phyloP scores from a whole-genome alignment of 2,113 vertebrate genomes.

The Trematomus loennbergii region DNA sequence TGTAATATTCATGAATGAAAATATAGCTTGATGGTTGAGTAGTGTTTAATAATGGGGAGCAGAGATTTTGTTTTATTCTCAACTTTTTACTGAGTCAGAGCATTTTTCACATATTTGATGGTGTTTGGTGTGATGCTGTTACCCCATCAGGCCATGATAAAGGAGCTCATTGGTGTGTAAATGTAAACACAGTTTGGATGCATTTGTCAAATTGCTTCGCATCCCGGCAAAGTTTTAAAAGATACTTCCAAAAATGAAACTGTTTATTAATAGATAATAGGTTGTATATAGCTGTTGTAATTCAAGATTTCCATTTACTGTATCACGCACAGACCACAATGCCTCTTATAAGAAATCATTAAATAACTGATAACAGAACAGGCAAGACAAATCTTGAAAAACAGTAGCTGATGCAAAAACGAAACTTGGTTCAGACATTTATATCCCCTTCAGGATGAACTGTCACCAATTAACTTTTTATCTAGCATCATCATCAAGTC shows the following conservation, averaged over 20 bases:
- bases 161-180: not conserved
- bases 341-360: not conserved
- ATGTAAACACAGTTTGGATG: conserved; percentile 19
- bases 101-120: conserved; percentile 17
- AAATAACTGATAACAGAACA: not conserved
- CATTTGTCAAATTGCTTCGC: not conserved
- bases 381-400: not conserved
- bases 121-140: conserved; percentile 10
- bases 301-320: not conserved
- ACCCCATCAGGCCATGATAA: conserved; percentile 1
- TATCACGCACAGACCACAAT: not conserved
- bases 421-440: too few species aligned
- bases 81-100: conserved; percentile 3
- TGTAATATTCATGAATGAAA: conserved; percentile 77
- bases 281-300: not conserved
- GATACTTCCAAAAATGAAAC: not conserved
- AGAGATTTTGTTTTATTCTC: conserved; percentile 40
- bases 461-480: not conserved
- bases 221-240: not conserved
- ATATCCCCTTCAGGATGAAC: not conserved
- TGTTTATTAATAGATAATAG: not conserved
- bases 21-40: conserved; percentile 38
- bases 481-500: not conserved
- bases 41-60: conserved; percentile 45
- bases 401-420: not conserved